A percentile compares a stretch with the other conserved stretches of the same genome.
phyloP scores from a whole-genome alignment of 1,140 invertebrate genomes.

The Calliopsis andreniformis region DNA sequence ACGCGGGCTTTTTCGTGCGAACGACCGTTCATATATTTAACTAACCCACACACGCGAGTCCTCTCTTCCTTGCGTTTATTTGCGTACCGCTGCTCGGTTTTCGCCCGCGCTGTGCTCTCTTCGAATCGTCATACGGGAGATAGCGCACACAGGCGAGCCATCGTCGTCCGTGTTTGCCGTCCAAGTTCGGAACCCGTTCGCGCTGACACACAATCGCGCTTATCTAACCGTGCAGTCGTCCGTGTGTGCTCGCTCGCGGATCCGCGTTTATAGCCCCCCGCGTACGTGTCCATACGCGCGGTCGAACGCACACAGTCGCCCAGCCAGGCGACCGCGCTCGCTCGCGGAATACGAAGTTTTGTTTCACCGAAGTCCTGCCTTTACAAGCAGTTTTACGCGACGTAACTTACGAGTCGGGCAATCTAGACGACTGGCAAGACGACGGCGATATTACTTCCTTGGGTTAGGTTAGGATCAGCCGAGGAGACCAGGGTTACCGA shows the following conservation, averaged over 20 bases:
- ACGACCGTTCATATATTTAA: slow-evolving; percentile 48
- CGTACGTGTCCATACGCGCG: not conserved
- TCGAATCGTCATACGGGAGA: slow-evolving; percentile 36
- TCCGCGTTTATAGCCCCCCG: slow-evolving; percentile 27
- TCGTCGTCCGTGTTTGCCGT: slow-evolving; percentile 31
- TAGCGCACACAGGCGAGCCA: not conserved
- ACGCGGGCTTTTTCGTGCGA: slow-evolving; percentile 46
- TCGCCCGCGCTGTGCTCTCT: not conserved
- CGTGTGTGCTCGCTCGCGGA: slow-evolving; percentile 2
- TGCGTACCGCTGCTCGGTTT: slow-evolving; percentile 9
- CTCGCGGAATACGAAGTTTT: slow-evolving; percentile 52
- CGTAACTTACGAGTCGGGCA: slow-evolving; percentile 64
- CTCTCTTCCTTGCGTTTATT: slow-evolving; percentile 27
- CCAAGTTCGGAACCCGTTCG: slow-evolving; percentile 20
- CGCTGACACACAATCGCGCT: slow-evolving; percentile 29
- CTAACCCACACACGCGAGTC: slow-evolving; percentile 39
- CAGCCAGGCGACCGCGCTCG: not conserved
- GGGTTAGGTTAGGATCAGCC: slow-evolving; percentile 65
- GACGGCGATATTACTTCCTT: slow-evolving; percentile 67
- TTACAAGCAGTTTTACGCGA: slow-evolving; percentile 68
- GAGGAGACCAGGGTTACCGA: slow-evolving; percentile 66
- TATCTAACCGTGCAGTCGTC: slow-evolving; percentile 36
- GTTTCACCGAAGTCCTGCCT: slow-evolving; percentile 55
- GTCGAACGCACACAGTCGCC: not conserved
- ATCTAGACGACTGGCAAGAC: slow-evolving; percentile 60